Base-by-base conservation (phyloP, 2,113 vertebrate genomes). In the Tauraco erythrolophus region DNA sequence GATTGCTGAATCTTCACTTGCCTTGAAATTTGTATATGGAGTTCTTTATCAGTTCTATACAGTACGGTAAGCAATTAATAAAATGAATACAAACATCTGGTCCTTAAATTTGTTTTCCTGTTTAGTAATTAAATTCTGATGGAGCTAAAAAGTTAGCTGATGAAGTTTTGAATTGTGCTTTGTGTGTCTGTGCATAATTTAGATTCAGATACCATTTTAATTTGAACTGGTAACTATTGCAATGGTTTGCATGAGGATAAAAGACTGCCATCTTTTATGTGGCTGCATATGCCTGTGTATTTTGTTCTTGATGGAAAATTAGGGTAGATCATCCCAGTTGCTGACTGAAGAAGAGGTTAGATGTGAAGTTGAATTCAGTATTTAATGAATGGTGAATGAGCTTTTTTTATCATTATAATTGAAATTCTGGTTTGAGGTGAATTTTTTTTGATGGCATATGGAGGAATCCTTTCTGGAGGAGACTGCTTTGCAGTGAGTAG, bases 401-500 rank as follows among this genome's bases (percentile, higher is more conserved):
- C 51, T 54, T 57, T 43, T 71, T 89, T 66, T 65, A 57, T 71
- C 14, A 56, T 37, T 84, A 5, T 35, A 69, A 39, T 37, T 51
- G 45, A 77, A 82, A 58, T 50, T 56, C 25, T 80, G 13, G 61
- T 53, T 85, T 71, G 41, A 71, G 19, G 30, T 81, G 28, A n/a
- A 24, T 69, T 77, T 88, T 82, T 35, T 93, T 62, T 50, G n/a
- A 27, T n/a, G n/a, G n/a, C n/a, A n/a, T n/a, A n/a, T n/a, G n/a
- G n/a, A n/a, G n/a, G n/a, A n/a, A n/a, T n/a, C n/a, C n/a, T n/a
- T n/a, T n/a, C 33, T 72, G 46, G 23, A 7, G 27, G 58, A 84
- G 56, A 84, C 43, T 75, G 60, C 60, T 94, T 95, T 96, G 39
- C 84, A 74, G 81, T 89, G 65, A 97, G 91, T 91, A 60, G 37